Evolutionary conservation across 2,113 vertebrate genomes (phyloP).

Genomic region (Solea senegalensis): DNA sequence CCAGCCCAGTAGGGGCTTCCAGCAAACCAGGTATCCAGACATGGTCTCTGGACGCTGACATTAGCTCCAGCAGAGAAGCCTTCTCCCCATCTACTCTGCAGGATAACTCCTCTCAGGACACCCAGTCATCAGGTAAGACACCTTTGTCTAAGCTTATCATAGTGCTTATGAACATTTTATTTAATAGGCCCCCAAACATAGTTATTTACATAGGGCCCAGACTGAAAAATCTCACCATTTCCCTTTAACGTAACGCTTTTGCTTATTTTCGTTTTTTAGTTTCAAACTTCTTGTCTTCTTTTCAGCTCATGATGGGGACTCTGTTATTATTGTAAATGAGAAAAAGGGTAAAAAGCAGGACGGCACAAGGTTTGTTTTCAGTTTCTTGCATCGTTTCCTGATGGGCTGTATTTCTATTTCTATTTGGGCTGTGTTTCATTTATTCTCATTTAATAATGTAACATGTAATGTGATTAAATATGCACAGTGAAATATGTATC

Average conservation of each 20-base stretch:
- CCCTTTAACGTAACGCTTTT: neutral
- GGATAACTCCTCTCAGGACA: conserved; percentile 82
- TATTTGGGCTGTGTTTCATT: neutral
- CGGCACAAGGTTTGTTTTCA: conserved; percentile 81
- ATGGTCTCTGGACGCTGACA: conserved; percentile 65
- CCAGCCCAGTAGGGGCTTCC: conserved; percentile 69
- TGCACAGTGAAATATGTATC: neutral
- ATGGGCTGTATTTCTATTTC: neutral
- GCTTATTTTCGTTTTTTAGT: neutral
- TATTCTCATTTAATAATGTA: neutral
- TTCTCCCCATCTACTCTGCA: conserved; percentile 74
- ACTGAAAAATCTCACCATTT: too few species aligned
- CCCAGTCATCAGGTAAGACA: conserved; percentile 79
- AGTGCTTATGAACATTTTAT: neutral
- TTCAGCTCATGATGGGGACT: conserved; percentile 85
- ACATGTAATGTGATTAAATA: neutral
- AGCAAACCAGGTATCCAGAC: conserved; percentile 61
- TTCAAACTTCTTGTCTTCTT: conserved; percentile 29
- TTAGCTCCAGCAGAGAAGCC: conserved; percentile 42
- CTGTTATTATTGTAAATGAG: conserved; percentile 91
- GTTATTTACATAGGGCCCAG: too few species aligned
- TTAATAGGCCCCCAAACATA: neutral
- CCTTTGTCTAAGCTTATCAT: neutral
- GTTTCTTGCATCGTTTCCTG: neutral
- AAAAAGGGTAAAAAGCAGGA: conserved; percentile 84